These are phyloP conservation scores for Stramonita haemastoma DNA, from an alignment of 2,888 invertebrate species.

Conservation along the genomic window DNA sequence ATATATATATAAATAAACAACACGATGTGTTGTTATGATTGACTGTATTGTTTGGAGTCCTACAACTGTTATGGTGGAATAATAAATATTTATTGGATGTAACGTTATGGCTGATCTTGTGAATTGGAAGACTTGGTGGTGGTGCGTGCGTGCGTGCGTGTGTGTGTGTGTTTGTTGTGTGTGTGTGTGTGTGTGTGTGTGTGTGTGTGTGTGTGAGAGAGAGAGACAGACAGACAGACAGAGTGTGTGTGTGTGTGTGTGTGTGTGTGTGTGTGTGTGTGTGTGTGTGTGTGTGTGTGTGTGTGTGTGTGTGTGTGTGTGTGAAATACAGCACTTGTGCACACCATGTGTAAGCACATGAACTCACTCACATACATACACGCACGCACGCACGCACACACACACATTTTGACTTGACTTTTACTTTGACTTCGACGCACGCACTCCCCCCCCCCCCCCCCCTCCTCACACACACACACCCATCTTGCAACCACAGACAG, in stretches of 20 bases:
- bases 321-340: no score
- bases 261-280: neutral
- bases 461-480: no score
- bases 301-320: constrained; percentile 1
- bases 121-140: neutral
- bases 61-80: neutral
- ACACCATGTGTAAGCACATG: no score
- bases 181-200: no score
- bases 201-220: neutral
- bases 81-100: neutral
- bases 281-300: no score
- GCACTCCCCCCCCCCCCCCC: no score
- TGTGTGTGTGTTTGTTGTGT: neutral
- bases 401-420: no score
- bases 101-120: neutral
- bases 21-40: neutral
- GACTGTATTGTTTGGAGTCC: neutral
- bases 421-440: no score
- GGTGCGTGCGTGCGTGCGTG: neutral
- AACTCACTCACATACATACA: no score
- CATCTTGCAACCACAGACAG: no score
- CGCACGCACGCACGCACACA: no score
- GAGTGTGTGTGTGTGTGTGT: constrained; percentile 1
- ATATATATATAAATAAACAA: no score
- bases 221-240: neutral